Percentiles rank a stretch among this genome's conserved stretches.
Evolutionary conservation across 2,113 vertebrate genomes (phyloP).

Genomic region (Ahaetulla prasina): DNA sequence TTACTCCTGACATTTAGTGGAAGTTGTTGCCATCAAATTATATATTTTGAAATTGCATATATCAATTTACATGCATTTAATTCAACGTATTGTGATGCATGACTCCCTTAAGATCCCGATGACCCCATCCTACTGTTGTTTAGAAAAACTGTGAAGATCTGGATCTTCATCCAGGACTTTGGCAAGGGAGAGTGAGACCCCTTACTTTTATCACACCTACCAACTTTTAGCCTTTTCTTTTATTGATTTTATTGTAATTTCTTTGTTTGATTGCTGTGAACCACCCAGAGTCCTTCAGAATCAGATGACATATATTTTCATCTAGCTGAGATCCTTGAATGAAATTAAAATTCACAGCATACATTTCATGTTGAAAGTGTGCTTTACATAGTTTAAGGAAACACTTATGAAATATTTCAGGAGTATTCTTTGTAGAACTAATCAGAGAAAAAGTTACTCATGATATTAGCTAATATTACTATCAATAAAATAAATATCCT

Average conservation of each 20-base stretch:
- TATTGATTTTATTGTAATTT: neutral
- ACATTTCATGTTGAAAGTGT: neutral
- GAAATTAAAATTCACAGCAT: neutral
- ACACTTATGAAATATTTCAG: neutral
- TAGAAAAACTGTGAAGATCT: neutral
- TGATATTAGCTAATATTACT: neutral
- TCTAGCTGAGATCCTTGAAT: neutral
- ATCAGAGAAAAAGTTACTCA: neutral
- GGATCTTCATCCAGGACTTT: neutral
- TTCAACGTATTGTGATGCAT: neutral
- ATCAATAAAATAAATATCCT: neutral
- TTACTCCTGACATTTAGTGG: neutral
- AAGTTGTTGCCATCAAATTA: neutral
- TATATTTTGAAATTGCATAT: neutral
- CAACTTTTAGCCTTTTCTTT: neutral
- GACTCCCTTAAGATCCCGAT: neutral
- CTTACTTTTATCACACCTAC: neutral
- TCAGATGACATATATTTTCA: neutral
- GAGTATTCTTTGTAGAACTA: neutral
- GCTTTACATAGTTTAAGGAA: neutral
- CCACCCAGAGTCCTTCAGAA: neutral
- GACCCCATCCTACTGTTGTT: neutral
- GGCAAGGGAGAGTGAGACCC: neutral
- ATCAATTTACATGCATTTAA: neutral
- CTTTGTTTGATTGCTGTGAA: neutral